Conservation (phyloP, 1,140 invertebrate species). For the Leptinotarsa undecemlineata region DNA sequence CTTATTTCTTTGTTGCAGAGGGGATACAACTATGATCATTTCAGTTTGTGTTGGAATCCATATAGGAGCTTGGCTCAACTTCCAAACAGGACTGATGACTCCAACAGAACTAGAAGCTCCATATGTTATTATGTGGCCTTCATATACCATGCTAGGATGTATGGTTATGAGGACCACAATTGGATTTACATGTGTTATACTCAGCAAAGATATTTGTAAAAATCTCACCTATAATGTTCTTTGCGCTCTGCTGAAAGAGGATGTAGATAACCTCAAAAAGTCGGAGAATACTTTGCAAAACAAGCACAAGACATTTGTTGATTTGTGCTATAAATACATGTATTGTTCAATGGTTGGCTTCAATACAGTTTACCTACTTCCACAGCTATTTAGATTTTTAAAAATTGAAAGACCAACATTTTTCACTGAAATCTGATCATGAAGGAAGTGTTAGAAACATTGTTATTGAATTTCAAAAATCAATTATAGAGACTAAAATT, state of each 20-base stretch:
- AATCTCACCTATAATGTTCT: slow-evolving; percentile 68
- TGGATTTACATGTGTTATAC: slow-evolving; percentile 73
- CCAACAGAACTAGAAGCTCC: slow-evolving; percentile 63
- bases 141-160: slow-evolving; percentile 68
- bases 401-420: slow-evolving; percentile 79
- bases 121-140: slow-evolving; percentile 78
- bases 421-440: slow-evolving; percentile 78
- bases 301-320: slow-evolving; percentile 73
- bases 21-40: slow-evolving; percentile 84
- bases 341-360: slow-evolving; percentile 76
- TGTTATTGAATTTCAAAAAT: background rate
- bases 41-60: slow-evolving; percentile 79
- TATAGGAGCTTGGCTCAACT: slow-evolving; percentile 83
- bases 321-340: slow-evolving; percentile 81
- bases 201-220: slow-evolving; percentile 71
- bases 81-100: slow-evolving; percentile 71
- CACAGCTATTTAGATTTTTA: slow-evolving; percentile 74
- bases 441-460: slow-evolving; percentile 13
- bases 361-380: slow-evolving; percentile 76
- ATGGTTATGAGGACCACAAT: slow-evolving; percentile 71
- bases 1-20: slow-evolving; percentile 61
- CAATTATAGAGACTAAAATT: background rate
- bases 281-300: slow-evolving; percentile 67
- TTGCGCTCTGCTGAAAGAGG: slow-evolving; percentile 68
- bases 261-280: slow-evolving; percentile 65